Base-by-base conservation (phyloP, 2,113 vertebrate species). In the Alectura lathami region DNA sequence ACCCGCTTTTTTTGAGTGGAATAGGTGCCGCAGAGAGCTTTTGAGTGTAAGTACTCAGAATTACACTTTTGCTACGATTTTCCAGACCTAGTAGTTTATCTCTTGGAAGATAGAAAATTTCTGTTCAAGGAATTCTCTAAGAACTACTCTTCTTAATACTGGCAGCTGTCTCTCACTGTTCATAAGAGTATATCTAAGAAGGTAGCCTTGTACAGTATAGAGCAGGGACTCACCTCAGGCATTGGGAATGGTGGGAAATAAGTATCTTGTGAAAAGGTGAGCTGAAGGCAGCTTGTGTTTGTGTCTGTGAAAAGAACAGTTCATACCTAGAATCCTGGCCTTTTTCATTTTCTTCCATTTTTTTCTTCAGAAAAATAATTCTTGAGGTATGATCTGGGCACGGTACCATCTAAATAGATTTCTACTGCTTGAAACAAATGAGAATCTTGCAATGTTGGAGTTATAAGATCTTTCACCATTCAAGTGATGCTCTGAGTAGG, bases 1-100 rank as follows among this genome's bases (percentile, higher is more conserved):
- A 48, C 50, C 14, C 38, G 79, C 54, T 79, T 82, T 24, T 77
- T 72, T 68, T 66, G 30, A 66, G 22, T 43, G 42, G 21, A 66
- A 47, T 43, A 38, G 57, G 56, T 69, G 23, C 56, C 26, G 69
- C 42, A 47, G 63, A 66, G 18, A 63, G 32, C 21, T 91, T 94
- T 80, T 73, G 34, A 77, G 66, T 16, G 1, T 36, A 75, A 81
- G 14, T 75, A 36, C 40, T 62, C 82, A 40, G 59, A 86, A 91
- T 89, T 93, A n/a, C 45, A 45, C 30, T 87, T 92, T 54, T 91
- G 40, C 64, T 75, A 22, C 60, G 38, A 79, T 93, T 93, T 92
- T 66, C 59, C 32, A 8, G 69, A 34, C 40, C 59, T 70, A 14
- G 27, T 79, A 68, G 57, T 76, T 91, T 73, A n/a, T 89, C 29